Base-by-base conservation (phyloP, 1,140 invertebrate genomes). In the Aphidius ervi region DNA sequence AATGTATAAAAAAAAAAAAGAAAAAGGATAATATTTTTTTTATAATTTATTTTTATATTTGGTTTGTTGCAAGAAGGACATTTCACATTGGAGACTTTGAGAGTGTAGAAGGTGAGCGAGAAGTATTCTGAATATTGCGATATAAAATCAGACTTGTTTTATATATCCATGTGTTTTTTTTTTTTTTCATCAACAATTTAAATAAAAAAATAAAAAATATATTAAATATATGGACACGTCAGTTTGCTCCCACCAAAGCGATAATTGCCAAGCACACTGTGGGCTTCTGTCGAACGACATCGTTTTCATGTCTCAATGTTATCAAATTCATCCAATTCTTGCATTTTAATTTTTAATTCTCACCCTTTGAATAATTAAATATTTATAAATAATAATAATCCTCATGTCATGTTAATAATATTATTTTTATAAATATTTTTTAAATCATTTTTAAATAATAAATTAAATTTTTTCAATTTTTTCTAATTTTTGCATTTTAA, bases 231-330 rank as follows among this genome's bases (percentile, higher is more conserved):
- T 77, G 72, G 23, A 31, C 73, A 61, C 66, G 71, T 59, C 42
- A 58, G 57, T 56, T 56, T 67, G 68, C 67, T 65, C 72, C 68
- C 64, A 57, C 69, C 62, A 65, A 68, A 70, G 71, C 73, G 75
- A 77, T 77, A 77, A 76, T 77, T 76, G 74, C 73, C 74, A 71
- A 68, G 74, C 71, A 72, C 67, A 70, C 70, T 72, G 70, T 66
- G 70, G 69, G 63, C 58, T 63, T 59, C 61, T 68, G 66, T 67
- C 68, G 65, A 69, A 72, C 66, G 63, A 68, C 64, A 66, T 49
- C 43, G 64, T 62, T 64, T 65, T 74, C 71, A 73, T 70, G 69
- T 77, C 71, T 75, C 73, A 77, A 75, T 75, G 70, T 68, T 42
- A 39, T 9, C 37, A 10, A 16, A 54, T 42, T 42, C 52, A 41